Base-by-base conservation (phyloP, 2,113 vertebrate genomes). In the Sakesphorus luctuosus region DNA sequence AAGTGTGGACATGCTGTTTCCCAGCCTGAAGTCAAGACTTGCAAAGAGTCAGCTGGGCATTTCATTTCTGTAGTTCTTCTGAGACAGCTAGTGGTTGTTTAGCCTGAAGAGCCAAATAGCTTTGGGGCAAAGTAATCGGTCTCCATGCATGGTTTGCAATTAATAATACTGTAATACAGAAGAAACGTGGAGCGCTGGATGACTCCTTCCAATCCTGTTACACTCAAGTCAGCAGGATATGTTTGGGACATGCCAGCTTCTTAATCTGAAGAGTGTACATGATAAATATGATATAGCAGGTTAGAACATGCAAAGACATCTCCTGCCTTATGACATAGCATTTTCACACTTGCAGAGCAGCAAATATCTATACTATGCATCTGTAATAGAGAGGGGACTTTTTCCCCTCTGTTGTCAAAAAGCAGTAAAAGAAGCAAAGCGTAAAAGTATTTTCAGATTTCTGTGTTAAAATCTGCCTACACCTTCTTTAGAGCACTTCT, bases 31-130 rank as follows among this genome's bases (percentile, higher is more conserved):
- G 68, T 79, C 43, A 78, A 89, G 65, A 93, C 56, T 68, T 84
- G 62, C 52, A 71, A 66, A 89, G 44, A 94, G 52, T 73, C 87
- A 95, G 90, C 46, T 97, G 71, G 83, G 67, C 65, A 83, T 93
- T 88, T 91, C 50, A 90, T 81, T 95, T 85, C 55, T 87, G 47
- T 62, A 43, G 66, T 50, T 80, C 38, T 33, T 17, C 62, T 87
- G 87, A 91, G 59, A 78, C 69, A 83, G 65, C 67, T 52, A 75
- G 77, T 74, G 84, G 80, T 40, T 89, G 69, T 91, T 97, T 69
- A 78, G 36, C 84, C 74, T 91, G 38, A 46, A 95, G 6, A 97
- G 46, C 43, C 85, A 89, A 93, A 89, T 92, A 59, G 71, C 86
- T 91, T 49, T 73, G 94, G 78, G 94, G 68, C 68, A 91, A 92